phyloP scores from a whole-genome alignment of 2,113 vertebrate genomes.

The Sialia sialis region DNA sequence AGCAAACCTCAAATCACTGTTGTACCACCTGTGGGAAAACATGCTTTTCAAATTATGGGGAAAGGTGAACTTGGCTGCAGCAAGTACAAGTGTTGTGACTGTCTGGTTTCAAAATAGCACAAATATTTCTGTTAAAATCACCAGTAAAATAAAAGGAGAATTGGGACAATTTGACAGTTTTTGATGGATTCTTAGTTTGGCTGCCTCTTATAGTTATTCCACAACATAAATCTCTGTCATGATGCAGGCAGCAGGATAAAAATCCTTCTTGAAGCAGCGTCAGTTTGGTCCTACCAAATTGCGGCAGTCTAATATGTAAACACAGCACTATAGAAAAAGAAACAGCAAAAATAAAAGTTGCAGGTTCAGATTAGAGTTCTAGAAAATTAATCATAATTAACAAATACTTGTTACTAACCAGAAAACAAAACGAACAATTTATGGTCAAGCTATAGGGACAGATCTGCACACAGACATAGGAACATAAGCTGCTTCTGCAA shows the following conservation, averaged over 20 bases:
- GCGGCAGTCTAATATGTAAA: not conserved
- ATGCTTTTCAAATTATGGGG: not conserved
- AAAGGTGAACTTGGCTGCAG: not conserved
- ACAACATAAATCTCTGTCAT: not conserved
- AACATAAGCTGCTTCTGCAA: not conserved
- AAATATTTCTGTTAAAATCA: not conserved
- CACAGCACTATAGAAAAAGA: not conserved
- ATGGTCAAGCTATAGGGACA: not conserved
- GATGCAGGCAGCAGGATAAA: not conserved
- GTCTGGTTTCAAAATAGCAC: not conserved
- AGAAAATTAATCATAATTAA: not conserved
- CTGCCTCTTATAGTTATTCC: not conserved
- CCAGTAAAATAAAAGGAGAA: not conserved
- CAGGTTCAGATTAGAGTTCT: not conserved
- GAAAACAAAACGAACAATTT: not conserved
- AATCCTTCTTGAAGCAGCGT: not conserved
- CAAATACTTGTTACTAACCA: not conserved
- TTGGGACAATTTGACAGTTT: not conserved
- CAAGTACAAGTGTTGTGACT: not conserved
- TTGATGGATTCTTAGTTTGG: not conserved
- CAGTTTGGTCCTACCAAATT: not conserved
- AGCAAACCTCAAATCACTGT: not conserved
- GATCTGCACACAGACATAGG: not conserved
- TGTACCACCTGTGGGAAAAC: not conserved
- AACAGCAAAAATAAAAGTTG: not conserved